Conservation (phyloP, 2,113 vertebrate species). For the Calyptomena viridis region DNA sequence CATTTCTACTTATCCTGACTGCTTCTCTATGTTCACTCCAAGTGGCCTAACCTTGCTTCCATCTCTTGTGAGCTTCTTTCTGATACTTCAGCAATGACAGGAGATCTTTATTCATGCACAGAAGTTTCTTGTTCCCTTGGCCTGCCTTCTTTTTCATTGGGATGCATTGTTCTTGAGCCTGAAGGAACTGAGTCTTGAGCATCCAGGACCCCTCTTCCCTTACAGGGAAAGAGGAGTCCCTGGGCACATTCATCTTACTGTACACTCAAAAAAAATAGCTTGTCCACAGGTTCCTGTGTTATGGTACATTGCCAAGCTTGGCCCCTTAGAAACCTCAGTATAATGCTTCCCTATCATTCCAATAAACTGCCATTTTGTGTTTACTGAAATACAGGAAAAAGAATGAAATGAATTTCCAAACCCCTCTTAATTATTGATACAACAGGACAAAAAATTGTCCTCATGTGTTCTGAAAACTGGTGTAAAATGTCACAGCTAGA, state of each 20-base stretch:
- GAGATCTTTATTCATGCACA: not conserved
- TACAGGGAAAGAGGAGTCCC: not conserved
- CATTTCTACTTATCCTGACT: not conserved
- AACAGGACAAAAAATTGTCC: not conserved
- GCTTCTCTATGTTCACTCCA: not conserved
- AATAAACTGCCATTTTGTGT: not conserved
- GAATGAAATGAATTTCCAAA: not conserved
- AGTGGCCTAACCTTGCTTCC: not conserved
- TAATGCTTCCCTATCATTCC: not conserved
- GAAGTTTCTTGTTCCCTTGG: not conserved
- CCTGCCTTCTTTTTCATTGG: not conserved
- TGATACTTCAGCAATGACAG: not conserved
- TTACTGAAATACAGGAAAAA: not conserved
- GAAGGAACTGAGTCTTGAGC: not conserved
- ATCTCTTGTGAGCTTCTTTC: not conserved
- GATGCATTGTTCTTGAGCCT: not conserved
- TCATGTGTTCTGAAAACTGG: conserved; percentile 4
- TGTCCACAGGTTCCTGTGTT: not conserved
- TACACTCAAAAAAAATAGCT: not conserved
- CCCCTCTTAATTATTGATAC: not conserved
- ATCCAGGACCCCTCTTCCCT: not conserved
- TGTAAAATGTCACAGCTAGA: not conserved
- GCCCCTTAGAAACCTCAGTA: not conserved
- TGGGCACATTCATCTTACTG: not conserved
- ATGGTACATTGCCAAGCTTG: not conserved